These are phyloP conservation scores for Stegostoma tigrinum DNA, from an alignment of 2,113 vertebrate genomes.

Conservation along the genomic window DNA sequence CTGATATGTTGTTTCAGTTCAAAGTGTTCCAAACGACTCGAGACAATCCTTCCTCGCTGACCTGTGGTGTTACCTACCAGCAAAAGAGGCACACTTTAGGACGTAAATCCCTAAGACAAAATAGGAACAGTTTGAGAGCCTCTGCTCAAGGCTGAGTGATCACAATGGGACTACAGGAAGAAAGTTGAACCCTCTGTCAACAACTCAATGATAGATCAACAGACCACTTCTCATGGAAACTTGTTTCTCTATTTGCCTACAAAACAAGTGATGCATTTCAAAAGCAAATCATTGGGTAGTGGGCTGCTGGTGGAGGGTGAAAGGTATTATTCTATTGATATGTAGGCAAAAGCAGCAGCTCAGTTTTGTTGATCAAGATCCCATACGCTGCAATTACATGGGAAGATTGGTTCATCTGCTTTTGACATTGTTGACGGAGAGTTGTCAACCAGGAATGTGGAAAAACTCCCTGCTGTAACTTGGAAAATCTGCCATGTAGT, in stretches of 20 bases:
- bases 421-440: not conserved
- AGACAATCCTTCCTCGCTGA: not conserved
- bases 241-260: not conserved
- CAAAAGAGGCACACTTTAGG: not conserved
- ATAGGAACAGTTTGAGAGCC: not conserved
- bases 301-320: not conserved
- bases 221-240: not conserved
- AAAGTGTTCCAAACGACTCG: not conserved
- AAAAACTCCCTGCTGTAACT: not conserved
- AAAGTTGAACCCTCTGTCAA: not conserved
- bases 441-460: not conserved
- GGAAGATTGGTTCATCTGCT: not conserved
- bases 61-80: not conserved
- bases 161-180: not conserved
- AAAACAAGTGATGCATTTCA: not conserved
- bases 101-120: not conserved
- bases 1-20: not conserved
- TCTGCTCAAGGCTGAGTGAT: not conserved
- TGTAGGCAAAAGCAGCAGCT: not conserved
- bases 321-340: not conserved
- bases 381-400: not conserved
- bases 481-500: not conserved
- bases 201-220: not conserved
- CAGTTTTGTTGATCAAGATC: not conserved
- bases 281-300: not conserved